phyloP scores from a whole-genome alignment of 2,888 invertebrate genomes.

The Hyalella azteca region DNA sequence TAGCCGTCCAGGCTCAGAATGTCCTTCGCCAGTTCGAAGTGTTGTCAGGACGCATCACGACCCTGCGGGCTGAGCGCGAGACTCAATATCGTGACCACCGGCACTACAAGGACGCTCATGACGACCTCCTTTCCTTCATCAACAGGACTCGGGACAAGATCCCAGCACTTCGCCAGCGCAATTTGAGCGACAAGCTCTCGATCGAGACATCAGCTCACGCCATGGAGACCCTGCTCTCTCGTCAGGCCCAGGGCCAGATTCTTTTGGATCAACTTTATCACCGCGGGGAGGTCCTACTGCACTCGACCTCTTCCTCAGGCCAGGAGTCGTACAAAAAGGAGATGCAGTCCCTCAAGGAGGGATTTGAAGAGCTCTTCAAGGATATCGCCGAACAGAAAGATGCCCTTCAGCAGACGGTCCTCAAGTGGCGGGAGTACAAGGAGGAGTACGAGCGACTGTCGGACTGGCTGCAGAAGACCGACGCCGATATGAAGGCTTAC shows the following conservation, averaged over 20 bases:
- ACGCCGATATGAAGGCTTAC: conserved; percentile 87
- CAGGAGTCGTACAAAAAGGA: conserved; percentile 80
- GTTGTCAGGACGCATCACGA: conserved; percentile 77
- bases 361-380: conserved; percentile 80
- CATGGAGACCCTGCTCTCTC: conserved; percentile 68
- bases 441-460: conserved; percentile 89
- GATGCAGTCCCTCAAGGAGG: conserved; percentile 82
- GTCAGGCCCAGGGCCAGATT: conserved; percentile 72
- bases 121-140: conserved; percentile 87
- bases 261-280: conserved; percentile 85
- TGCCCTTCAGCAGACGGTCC: conserved; percentile 79
- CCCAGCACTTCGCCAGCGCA: conserved; percentile 81
- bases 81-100: conserved; percentile 87
- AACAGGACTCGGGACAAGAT: conserved; percentile 86
- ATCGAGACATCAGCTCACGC: conserved; percentile 87
- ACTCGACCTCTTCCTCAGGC: conserved; percentile 81
- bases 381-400: conserved; percentile 85
- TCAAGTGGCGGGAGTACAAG: conserved; percentile 88
- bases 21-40: conserved; percentile 83
- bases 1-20: conserved; percentile 82
- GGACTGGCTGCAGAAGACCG: conserved; percentile 91
- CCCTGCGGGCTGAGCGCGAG: conserved; percentile 77
- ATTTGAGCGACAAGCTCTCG: conserved; percentile 81
- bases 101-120: conserved; percentile 87
- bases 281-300: conserved; percentile 83